Percentiles rank a stretch among this genome's conserved stretches.
Evolutionary conservation across 1,140 invertebrate species (phyloP).

Genomic region (Hormaphis cornu): DNA sequence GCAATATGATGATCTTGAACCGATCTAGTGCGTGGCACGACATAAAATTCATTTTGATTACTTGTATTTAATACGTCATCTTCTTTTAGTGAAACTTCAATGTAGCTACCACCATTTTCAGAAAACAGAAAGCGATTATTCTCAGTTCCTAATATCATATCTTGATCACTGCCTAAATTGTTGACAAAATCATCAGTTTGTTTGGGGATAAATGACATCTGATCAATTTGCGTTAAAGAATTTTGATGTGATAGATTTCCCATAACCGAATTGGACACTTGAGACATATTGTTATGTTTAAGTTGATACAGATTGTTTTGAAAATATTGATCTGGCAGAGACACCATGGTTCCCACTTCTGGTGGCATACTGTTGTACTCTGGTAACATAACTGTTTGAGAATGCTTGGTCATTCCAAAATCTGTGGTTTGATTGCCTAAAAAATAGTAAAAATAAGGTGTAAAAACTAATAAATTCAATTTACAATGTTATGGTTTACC

Average conservation of each 20-base stretch:
- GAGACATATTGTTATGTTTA: not conserved
- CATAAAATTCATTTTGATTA: conserved; percentile 20
- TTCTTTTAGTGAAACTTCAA: conserved; percentile 19
- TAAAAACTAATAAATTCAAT: not conserved
- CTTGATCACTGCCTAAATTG: conserved; percentile 8
- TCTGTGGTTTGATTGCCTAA: not conserved
- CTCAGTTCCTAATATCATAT: conserved; percentile 2
- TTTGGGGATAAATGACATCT: conserved; percentile 11
- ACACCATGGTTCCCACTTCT: conserved; percentile 8
- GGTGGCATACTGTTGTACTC: conserved; percentile 7
- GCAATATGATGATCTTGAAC: conserved; percentile 17
- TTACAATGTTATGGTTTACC: not conserved
- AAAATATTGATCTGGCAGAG: conserved; percentile 23
- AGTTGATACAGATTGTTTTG: conserved; percentile 18
- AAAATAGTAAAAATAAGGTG: not conserved
- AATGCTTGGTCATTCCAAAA: conserved; percentile 14
- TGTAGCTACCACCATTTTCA: conserved; percentile 5
- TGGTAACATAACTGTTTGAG: conserved; percentile 6
- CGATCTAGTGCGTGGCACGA: conserved; percentile 1
- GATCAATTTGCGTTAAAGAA: conserved; percentile 16
- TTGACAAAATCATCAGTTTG: not conserved
- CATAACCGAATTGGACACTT: conserved; percentile 21
- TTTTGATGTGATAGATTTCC: not conserved
- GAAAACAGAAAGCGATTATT: conserved; percentile 19
- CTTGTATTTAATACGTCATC: conserved; percentile 1